Base-by-base conservation (phyloP, 2,113 vertebrate species). In the Paradisaea rubra region DNA sequence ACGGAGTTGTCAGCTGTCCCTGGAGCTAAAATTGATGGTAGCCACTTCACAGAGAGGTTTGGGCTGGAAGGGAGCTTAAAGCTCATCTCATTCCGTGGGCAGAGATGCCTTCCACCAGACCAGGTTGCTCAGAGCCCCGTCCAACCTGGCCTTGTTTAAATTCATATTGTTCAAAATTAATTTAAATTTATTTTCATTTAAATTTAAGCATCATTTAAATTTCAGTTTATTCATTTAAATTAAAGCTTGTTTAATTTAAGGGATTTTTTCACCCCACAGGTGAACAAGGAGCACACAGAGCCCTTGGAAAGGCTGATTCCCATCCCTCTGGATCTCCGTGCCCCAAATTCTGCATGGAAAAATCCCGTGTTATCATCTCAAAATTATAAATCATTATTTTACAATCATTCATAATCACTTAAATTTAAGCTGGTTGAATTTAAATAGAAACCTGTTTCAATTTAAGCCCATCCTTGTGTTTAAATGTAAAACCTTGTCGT, bases 51-150 rank as follows among this genome's bases (percentile, higher is more conserved):
- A 56, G 49, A 28, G n/a, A 17, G 35, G 35, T 42, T 56, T 57
- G 42, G 30, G 31, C 25, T 82, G 39, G 42, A 37, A 64, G 25
- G 8, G 35, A 42, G 10, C 42, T 80, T 35, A 64, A 57, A 57
- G 35, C 14, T 49, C 35, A 37, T 49, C 41, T 18, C 20, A 31
- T 64, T 56, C 42, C 49, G 6, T 21, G 47, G 47, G 8, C n/a
- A 63, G 19, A 30, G n/a, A 35, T 25, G 35, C 17, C 11, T 71
- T 41, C 30, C 31, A 18, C 14, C 14, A 41, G 13, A 15, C 39
- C 39, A 39, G 39, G 64, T 3, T 52, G 16, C 18, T 69, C n/a
- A 39, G 35, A 47, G 14, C 30, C 16, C 5, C 0, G 0, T 57
- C 31, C 59, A 64, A 15, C 30, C 35, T 12, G 35, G 49, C 42